Base-by-base conservation (phyloP, 2,797 vertebrate genomes). In the Macropodus opercularis region DNA sequence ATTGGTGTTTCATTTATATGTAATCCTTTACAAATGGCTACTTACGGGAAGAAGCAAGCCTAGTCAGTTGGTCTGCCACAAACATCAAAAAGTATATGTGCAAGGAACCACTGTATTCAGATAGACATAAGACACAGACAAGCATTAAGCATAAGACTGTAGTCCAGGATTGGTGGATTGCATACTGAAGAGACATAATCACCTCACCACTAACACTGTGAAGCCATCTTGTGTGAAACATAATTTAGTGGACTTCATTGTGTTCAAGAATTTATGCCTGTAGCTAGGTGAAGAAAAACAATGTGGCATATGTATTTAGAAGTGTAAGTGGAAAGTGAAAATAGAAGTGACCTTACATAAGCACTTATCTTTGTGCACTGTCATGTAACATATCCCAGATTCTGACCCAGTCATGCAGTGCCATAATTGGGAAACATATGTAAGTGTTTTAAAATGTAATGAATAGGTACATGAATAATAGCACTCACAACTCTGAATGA, bases 261-360 rank as follows among this genome's bases (percentile, higher is more conserved):
- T 49, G 18, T 23, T 43, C 52, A 69, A 55, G 39, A 74, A 58
- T 61, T 58, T 62, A 56, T 49, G 63, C 70, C 55, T 63, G 41
- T 71, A 63, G 67, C 54, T 63, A 71, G 42, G 65, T 71, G 12
- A 26, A 26, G 19, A 0, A 32, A 48, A 32, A 36, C 67, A 23
- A 47, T 74, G 65, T 53, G 70, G 75, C 44, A 55, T 52, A 19
- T 62, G 34, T 22, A 9, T 75, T 40, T 39, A 57, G 47, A 58
- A 62, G 65, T 58, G 14, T 72, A 73, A 44, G 69, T 74, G 55
- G 61, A 66, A 72, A 57, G 68, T 66, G 78, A 56, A 17, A 57
- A 75, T 84, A 87, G 75, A 92, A 92, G 90, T 92, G 92, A 87
- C 90, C 92, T 93, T 92, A 91, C 87, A 70, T 69, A 70, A 67